These are phyloP conservation scores for Climacteris rufus DNA, from an alignment of 2,113 vertebrate species.

Conservation along the genomic window DNA sequence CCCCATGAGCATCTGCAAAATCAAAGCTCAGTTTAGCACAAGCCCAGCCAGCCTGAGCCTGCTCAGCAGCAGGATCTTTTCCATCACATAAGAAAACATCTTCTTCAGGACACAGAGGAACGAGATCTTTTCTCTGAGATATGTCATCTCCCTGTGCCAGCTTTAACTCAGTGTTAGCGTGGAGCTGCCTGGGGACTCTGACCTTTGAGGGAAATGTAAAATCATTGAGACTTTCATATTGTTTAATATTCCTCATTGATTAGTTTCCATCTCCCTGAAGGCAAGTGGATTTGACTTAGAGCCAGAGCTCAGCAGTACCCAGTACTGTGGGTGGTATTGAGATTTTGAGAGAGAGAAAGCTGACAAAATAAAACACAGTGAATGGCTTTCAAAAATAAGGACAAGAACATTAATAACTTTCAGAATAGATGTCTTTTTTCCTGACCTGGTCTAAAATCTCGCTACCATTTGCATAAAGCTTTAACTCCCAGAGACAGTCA, in stretches of 20 bases:
- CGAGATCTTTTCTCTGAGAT: not conserved
- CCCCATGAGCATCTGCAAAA: not conserved
- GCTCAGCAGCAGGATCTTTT: not conserved
- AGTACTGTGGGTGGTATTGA: conserved; percentile 37
- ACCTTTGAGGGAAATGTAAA: conserved; percentile 55
- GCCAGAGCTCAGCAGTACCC: conserved; percentile 48
- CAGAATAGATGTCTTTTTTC: not conserved
- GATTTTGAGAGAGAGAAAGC: not conserved
- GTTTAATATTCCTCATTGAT: conserved; percentile 70
- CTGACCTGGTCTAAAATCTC: not conserved
- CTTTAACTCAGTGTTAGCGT: not conserved
- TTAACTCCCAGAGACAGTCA: not conserved
- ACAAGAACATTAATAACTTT: not conserved
- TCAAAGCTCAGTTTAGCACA: not conserved
- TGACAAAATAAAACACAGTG: not conserved
- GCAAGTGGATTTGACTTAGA: conserved; percentile 58
- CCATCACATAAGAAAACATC: not conserved
- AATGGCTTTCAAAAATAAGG: conserved; percentile 11
- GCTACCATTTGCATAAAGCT: not conserved
- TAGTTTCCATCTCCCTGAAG: conserved; percentile 57
- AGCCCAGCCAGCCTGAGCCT: not conserved
- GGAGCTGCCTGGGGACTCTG: not conserved
- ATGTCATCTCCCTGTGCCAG: not conserved
- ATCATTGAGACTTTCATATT: conserved; percentile 32
- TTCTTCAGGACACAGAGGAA: not conserved